Conservation (phyloP, 2,888 invertebrate genomes). For the Drosophila kambysellisi region DNA sequence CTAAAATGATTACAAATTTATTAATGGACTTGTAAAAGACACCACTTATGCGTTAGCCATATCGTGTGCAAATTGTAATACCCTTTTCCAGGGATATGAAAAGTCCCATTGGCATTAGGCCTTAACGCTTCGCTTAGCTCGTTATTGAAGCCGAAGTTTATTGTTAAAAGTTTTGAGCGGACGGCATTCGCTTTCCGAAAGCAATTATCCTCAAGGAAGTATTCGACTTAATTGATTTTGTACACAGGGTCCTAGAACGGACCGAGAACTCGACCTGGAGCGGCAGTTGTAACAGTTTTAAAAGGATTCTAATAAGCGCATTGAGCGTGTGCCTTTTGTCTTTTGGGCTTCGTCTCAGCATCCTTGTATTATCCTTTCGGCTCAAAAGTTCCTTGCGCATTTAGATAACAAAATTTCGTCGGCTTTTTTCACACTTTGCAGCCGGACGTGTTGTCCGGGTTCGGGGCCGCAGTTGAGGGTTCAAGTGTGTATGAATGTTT, state of each 20-base stretch:
- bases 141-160: constrained; percentile 75
- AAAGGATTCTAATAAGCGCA: constrained; percentile 78
- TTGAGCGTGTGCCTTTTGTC: constrained; percentile 61
- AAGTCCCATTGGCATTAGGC: constrained; percentile 70
- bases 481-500: constrained; percentile 57
- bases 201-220: constrained; percentile 77
- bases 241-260: constrained; percentile 25
- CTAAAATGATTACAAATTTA: not conserved
- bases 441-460: constrained; percentile 52
- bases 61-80: not conserved
- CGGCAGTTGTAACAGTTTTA: constrained; percentile 68
- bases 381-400: constrained; percentile 67
- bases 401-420: constrained; percentile 72
- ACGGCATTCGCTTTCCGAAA: constrained; percentile 66
- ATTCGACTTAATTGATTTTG: constrained; percentile 79
- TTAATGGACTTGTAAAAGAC: not conserved
- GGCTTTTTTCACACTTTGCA: constrained; percentile 75
- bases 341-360: constrained; percentile 31
- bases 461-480: constrained; percentile 59
- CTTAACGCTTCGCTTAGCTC: constrained; percentile 76
- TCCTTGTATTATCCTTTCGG: constrained; percentile 58
- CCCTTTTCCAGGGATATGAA: constrained; percentile 10
- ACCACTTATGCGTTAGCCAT: not conserved
- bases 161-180: constrained; percentile 71
- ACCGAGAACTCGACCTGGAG: not conserved